Conservation (phyloP, 2,888 invertebrate species). For the Nephrotoma flavescens region DNA sequence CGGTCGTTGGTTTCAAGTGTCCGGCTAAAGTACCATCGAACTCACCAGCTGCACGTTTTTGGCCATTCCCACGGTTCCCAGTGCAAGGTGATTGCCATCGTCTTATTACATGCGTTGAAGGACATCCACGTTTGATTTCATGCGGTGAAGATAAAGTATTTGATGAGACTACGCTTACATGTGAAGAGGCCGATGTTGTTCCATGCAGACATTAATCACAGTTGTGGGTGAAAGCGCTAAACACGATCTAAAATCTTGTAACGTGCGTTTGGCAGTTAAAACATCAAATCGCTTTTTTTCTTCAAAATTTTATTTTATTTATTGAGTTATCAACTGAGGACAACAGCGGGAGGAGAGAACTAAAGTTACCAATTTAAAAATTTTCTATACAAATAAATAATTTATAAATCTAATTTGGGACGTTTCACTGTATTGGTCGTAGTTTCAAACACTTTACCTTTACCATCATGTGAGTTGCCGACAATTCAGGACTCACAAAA, state of each 20-base stretch:
- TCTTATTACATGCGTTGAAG: conserved; percentile 82
- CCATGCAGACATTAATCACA: conserved; percentile 20
- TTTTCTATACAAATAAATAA: background rate
- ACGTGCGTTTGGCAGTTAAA: background rate
- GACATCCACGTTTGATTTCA: conserved; percentile 71
- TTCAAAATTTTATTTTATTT: conserved; percentile 2
- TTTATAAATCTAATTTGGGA: background rate
- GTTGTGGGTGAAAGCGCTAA: background rate
- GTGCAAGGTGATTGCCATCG: conserved; percentile 77
- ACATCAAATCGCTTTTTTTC: background rate
- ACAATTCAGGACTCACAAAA: no score
- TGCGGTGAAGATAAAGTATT: conserved; percentile 82
- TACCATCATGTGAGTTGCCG: no score
- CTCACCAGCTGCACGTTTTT: conserved; percentile 72
- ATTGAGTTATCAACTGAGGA: background rate
- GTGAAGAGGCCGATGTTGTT: conserved; percentile 48
- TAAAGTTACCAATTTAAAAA: background rate
- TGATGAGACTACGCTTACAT: conserved; percentile 67
- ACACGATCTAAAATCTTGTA: background rate
- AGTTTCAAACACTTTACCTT: no score
- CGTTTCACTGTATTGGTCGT: background rate
- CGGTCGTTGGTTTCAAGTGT: conserved; percentile 84
- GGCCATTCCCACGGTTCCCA: conserved; percentile 84
- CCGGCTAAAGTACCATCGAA: conserved; percentile 70
- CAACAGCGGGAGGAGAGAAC: background rate